Evolutionary conservation across 2,888 invertebrate genomes (phyloP), one percentile per base, ranked within the genome.

Genomic region (Perizoma flavofasciatum): DNA sequence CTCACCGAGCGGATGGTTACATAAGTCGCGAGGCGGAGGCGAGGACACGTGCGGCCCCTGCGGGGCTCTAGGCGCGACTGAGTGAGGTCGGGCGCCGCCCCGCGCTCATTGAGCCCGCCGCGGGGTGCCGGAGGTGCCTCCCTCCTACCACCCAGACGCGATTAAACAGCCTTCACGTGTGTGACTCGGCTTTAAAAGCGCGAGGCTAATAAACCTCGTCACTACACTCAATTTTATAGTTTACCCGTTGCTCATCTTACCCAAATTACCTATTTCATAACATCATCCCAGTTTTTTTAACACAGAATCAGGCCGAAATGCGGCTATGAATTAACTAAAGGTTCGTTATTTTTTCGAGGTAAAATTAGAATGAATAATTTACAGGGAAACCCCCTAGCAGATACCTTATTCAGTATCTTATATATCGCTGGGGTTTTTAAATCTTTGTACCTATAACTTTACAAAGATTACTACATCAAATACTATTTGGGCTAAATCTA

Each of bases 1-100:
- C 83, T 89, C 88, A 88, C 89, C 89, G 89, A 87, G 88, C 86
- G 87, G 88, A 85, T 89, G 86, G 84, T 92, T 92, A 92, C 81
- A 89, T 92, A 92, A 92, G 91, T 83, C 88, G 84, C 84, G 83
- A 77, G 77, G 78, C 77, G 83, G 83, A 80, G 81, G 74, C 81
- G 83, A 81, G 80, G 82, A 87, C 83, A 89, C 90, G 90, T 88
- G 85, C 78, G 72, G 84, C 90, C 91, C 89, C 87, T 80, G 69
- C 73, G 87, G 88, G 90, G 90, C 86, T 83, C 78, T 83, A 79
- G 81, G 81, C 87, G 89, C 89, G 90, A 92, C 92, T 92, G 88
- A 72, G 78, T 70, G 66, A 68, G 76, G 75, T 81, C 83, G 84
- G 85, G 85, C 84, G 88, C 87, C 89, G 88, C 88, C 88, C 87